Percentiles rank a stretch among this genome's conserved stretches.
Evolutionary conservation across 2,797 vertebrate species (phyloP).

Genomic region (Taenioides sp.): DNA sequence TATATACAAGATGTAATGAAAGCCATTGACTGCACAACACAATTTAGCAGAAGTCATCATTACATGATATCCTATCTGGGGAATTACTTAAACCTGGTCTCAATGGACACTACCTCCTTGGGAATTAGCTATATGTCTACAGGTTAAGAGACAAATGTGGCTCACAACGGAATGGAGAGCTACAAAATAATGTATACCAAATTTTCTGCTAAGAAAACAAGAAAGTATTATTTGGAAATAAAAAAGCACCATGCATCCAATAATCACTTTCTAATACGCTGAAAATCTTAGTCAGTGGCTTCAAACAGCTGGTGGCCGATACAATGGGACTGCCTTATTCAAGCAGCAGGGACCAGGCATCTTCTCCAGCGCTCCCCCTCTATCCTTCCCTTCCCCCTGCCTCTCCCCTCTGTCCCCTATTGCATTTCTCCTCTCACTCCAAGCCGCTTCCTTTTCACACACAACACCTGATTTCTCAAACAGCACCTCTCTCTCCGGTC

Average conservation of each 20-base stretch:
- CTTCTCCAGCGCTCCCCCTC: constrained; percentile 62
- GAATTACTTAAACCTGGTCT: constrained; percentile 59
- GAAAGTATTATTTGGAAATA: constrained; percentile 19
- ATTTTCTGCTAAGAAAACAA: constrained; percentile 25
- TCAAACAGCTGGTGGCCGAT: constrained; percentile 63
- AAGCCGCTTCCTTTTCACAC: constrained; percentile 63
- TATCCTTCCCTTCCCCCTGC: constrained; percentile 74
- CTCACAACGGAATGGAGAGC: constrained; percentile 54
- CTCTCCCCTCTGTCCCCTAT: constrained; percentile 71
- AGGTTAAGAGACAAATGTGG: constrained; percentile 33
- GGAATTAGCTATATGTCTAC: constrained; percentile 48
- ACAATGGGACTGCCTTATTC: constrained; percentile 65
- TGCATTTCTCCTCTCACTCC: constrained; percentile 58
- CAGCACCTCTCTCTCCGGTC: constrained; percentile 35
- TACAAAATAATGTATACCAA: constrained; percentile 24
- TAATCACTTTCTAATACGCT: constrained; percentile 27
- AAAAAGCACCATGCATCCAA: constrained; percentile 30
- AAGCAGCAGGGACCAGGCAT: constrained; percentile 64
- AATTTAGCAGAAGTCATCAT: constrained; percentile 59
- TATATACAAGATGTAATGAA: constrained; percentile 57
- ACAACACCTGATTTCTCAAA: constrained; percentile 51
- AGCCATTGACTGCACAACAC: constrained; percentile 51
- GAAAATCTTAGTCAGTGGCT: constrained; percentile 39
- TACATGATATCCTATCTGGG: constrained; percentile 60
- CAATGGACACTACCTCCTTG: constrained; percentile 46